These are phyloP conservation scores for mouse (Mus musculus) DNA, from an alignment of 2,113 vertebrate genomes.

Conservation along the genomic window DNA sequence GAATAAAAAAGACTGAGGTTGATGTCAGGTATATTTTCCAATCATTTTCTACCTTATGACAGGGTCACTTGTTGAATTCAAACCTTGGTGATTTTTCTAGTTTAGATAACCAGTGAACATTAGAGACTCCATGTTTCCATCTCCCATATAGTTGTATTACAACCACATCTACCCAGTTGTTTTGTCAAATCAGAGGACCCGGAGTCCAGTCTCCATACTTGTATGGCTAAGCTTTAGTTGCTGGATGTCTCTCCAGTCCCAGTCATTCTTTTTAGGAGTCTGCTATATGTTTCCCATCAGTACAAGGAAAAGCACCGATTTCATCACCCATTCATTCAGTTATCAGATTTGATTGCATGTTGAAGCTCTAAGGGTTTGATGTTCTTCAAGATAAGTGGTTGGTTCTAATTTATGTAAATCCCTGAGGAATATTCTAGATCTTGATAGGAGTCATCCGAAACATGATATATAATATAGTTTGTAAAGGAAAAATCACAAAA, in stretches of 20 bases:
- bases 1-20: too few relatives aligned
- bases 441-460: not conserved
- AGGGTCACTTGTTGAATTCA: too few relatives aligned
- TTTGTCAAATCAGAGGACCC: too few relatives aligned
- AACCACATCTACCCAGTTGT: too few relatives aligned
- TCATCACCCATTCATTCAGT: not conserved
- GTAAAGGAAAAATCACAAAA: not conserved
- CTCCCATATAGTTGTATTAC: too few relatives aligned
- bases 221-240: not conserved
- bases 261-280: not conserved
- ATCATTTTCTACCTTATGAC: too few relatives aligned
- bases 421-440: not conserved
- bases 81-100: too few relatives aligned
- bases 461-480: not conserved
- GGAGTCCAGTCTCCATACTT: not conserved
- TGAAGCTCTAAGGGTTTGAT: not conserved
- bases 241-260: not conserved
- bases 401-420: not conserved
- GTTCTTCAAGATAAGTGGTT: not conserved
- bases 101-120: too few relatives aligned
- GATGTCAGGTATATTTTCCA: too few relatives aligned
- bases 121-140: too few relatives aligned
- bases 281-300: not conserved
- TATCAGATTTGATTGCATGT: not conserved
- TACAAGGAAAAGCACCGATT: not conserved